Base-by-base conservation (phyloP, 2,888 invertebrate species). In the Strigamia maritima region DNA sequence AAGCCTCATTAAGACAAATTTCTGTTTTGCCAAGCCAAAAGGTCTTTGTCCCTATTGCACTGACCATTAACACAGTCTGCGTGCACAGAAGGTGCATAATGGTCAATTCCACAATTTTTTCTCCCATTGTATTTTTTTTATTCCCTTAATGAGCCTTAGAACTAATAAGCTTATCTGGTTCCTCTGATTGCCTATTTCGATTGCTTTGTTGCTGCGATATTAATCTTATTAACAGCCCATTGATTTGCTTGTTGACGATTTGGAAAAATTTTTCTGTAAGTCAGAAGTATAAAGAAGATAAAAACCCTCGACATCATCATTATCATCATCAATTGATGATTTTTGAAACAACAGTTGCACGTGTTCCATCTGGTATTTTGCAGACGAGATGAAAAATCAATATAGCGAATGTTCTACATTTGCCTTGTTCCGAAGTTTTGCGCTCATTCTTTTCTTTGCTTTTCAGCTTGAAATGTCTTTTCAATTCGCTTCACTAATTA, bases 401-500 rank as follows among this genome's bases (percentile, higher is more conserved):
- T 65, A 49, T 1, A 1, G 3, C 24, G 49, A 49, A 10, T 49
- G 7, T 26, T 24, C 2, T 65, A 26, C 12, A 16, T 65, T 24
- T 65, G 65, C 28, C 26, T 31, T 31, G 31, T 6, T 26, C 26
- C 22, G 7, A 65, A 28, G 14, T 65, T 65, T 65, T 28, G 14
- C 65, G 65, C 65, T 65, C 65, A 65, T 65, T 65, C 65, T 65
- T 65, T 65, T 65, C 65, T 65, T 65, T 65, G 65, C 65, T 28
- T 65, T 65, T 65, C 65, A 65, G 65, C 65, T 65, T 65, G 65
- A 65, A 65, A 65, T 65, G 65, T 65, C 65, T 65, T 65, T 49
- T 65, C 26, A 65, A 65, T 65, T 65, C 65, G 65, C 26, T 6
- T 65, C 24, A 28, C 65, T 65, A 65, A 65, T 65, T 65, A 65